A percentile compares a stretch with the other conserved stretches of the same genome.
These are phyloP conservation scores for Desoria tigrina DNA, from an alignment of 2,888 invertebrate genomes.

Conservation along the genomic window DNA sequence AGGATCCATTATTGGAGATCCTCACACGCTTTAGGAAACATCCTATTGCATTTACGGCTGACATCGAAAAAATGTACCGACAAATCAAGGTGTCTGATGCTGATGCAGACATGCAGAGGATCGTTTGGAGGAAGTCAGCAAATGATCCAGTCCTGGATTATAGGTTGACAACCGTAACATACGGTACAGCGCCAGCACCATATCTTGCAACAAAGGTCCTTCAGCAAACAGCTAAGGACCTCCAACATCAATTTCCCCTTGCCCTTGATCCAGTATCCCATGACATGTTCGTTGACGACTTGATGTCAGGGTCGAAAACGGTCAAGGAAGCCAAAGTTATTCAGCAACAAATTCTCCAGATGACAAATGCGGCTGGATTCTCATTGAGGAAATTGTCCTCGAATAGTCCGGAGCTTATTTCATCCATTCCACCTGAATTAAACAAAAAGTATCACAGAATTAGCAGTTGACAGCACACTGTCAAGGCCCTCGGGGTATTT, in stretches of 20 bases:
- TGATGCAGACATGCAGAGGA: conserved; percentile 55
- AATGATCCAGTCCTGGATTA: conserved; percentile 39
- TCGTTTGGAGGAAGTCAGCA: conserved; percentile 55
- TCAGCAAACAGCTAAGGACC: conserved; percentile 50
- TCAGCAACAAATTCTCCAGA: conserved; percentile 4
- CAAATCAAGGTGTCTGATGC: conserved; percentile 53
- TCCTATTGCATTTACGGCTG: conserved; percentile 54
- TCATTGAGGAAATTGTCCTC: conserved; percentile 32
- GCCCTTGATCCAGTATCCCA: conserved; percentile 33
- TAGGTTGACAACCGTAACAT: conserved; percentile 54
- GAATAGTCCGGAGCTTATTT: conserved; percentile 18
- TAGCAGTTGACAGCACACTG: not conserved
- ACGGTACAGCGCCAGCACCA: conserved; percentile 54
- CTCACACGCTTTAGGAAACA: conserved; percentile 54
- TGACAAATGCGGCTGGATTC: conserved; percentile 12
- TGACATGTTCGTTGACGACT: conserved; percentile 55
- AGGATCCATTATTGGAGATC: conserved; percentile 55
- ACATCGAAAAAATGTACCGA: conserved; percentile 57
- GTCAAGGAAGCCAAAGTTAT: conserved; percentile 11
- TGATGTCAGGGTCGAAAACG: conserved; percentile 10
- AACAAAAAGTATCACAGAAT: not conserved
- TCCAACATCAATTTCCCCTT: conserved; percentile 28
- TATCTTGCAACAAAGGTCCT: conserved; percentile 40
- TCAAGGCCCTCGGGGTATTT: conserved; percentile 32
- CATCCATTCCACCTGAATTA: conserved; percentile 21